These are phyloP conservation scores for Cyanistes caeruleus DNA, from an alignment of 2,113 vertebrate species.

Conservation along the genomic window DNA sequence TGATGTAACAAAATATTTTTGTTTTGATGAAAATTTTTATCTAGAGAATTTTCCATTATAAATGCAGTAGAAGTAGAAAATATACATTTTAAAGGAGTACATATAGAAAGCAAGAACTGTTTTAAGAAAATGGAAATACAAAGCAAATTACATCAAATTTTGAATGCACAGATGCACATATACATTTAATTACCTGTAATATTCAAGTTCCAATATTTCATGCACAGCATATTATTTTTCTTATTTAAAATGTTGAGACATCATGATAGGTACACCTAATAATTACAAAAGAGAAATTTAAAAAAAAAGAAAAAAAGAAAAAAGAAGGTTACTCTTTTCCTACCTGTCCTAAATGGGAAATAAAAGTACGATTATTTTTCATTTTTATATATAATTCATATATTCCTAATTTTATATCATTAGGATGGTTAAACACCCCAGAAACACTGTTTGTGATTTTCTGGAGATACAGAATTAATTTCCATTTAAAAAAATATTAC, in stretches of 20 bases:
- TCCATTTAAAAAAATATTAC: background rate
- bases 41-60: background rate
- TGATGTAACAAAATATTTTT: accelerated
- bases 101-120: background rate
- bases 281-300: background rate
- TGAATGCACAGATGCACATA: background rate
- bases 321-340: accelerated
- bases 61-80: background rate
- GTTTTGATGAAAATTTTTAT: background rate
- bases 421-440: background rate
- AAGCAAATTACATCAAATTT: background rate
- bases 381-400: background rate
- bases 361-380: background rate
- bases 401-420: background rate
- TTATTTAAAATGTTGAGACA: background rate
- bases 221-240: background rate
- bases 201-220: background rate
- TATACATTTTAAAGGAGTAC: background rate
- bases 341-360: background rate
- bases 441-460: background rate
- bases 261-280: background rate
- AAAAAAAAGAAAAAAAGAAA: too few species aligned
- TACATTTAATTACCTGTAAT: background rate
- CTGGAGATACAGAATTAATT: background rate
- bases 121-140: background rate